Evolutionary conservation across 2,113 vertebrate species (phyloP).

Genomic region (Monopterus albus): DNA sequence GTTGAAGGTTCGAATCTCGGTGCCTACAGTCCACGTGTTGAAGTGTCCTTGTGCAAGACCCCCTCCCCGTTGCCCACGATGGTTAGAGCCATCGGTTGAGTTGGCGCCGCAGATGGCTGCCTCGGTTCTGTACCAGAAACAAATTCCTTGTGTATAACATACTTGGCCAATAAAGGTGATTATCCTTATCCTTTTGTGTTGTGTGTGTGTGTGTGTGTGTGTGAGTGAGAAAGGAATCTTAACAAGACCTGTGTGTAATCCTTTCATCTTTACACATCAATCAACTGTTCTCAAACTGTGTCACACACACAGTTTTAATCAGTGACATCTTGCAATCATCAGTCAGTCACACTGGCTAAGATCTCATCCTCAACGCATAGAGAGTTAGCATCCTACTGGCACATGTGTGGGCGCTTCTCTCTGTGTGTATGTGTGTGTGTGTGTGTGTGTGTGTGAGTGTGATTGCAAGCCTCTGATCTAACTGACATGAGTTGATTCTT

Average conservation of each 20-base stretch:
- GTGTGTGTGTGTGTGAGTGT: too few species aligned
- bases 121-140: too few species aligned
- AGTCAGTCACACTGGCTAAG: constrained; percentile 46
- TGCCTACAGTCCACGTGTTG: too few species aligned
- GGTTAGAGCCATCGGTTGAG: too few species aligned
- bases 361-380: constrained; percentile 24
- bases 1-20: too few species aligned
- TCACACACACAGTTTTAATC: constrained; percentile 56
- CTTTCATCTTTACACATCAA: constrained; percentile 60
- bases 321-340: constrained; percentile 58
- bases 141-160: too few species aligned
- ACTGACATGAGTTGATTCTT: constrained; percentile 33
- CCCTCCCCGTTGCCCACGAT: too few species aligned
- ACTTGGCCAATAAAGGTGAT: too few species aligned
- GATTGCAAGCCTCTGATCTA: constrained; percentile 25
- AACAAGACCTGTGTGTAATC: constrained; percentile 53
- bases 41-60: too few species aligned
- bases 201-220: not conserved
- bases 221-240: too few species aligned
- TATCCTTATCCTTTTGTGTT: too few species aligned
- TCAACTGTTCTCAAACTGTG: constrained; percentile 34
- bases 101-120: too few species aligned
- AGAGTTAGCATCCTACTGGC: constrained; percentile 22
- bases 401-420: not conserved
- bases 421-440: not conserved